Conservation (phyloP, 2,113 vertebrate species). For the Poeciliopsis retropinna region DNA sequence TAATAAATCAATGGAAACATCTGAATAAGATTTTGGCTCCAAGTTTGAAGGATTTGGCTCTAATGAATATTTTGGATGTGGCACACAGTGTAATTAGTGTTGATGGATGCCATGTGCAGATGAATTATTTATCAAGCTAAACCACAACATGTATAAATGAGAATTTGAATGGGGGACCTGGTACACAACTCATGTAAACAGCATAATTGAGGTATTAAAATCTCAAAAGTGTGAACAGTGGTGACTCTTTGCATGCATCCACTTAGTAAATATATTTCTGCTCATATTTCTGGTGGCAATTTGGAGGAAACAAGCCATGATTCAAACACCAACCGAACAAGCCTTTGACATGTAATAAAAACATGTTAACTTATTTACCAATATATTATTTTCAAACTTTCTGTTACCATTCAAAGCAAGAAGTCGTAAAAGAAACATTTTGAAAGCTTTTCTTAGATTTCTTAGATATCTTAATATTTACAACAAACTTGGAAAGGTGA, state of each 20-base stretch:
- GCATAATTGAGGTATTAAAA: not conserved
- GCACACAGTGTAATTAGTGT: not conserved
- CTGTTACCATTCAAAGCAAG: not conserved
- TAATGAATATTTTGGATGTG: not conserved
- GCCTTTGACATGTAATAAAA: not conserved
- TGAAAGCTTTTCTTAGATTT: not conserved
- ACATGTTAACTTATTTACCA: not conserved
- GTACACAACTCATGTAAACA: not conserved
- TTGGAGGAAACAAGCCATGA: not conserved
- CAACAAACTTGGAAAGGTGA: not conserved
- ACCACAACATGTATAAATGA: not conserved
- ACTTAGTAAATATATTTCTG: not conserved
- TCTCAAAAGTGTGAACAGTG: not conserved
- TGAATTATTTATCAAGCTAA: not conserved
- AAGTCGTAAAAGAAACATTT: not conserved
- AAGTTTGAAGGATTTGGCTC: not conserved
- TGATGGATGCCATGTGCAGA: not conserved
- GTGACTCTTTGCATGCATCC: not conserved
- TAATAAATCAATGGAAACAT: not conserved
- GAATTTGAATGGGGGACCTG: not conserved
- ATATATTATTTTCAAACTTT: not conserved
- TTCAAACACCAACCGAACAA: not conserved
- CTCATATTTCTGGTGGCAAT: not conserved
- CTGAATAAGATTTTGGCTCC: not conserved
- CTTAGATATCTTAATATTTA: not conserved